Percentiles rank a stretch among this genome's conserved stretches.
Evolutionary conservation across 2,888 invertebrate genomes (phyloP).

Genomic region (Meta bourneti): DNA sequence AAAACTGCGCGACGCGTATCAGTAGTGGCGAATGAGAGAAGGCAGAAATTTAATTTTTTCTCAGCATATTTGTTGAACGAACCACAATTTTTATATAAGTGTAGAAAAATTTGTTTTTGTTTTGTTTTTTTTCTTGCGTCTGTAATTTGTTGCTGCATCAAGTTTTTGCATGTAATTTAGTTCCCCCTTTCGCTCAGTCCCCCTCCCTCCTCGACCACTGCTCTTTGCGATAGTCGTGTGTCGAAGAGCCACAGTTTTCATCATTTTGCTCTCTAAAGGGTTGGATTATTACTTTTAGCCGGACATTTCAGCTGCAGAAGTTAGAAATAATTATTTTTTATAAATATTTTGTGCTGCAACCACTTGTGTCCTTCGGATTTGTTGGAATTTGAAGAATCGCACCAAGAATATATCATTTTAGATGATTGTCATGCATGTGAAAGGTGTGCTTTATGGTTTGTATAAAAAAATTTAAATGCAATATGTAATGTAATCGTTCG

Average conservation of each 20-base stretch:
- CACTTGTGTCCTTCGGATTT: no score
- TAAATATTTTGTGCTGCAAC: neutral
- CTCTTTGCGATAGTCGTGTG: no score
- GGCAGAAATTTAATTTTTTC: neutral
- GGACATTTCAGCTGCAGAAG: neutral
- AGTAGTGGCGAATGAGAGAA: conserved; percentile 14
- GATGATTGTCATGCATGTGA: no score
- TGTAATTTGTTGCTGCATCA: neutral
- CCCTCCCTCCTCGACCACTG: no score
- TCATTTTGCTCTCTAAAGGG: no score
- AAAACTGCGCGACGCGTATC: conserved; percentile 58
- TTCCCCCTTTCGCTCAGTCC: neutral
- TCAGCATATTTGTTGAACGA: neutral
- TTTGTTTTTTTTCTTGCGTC: neutral
- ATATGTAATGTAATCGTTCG: no score
- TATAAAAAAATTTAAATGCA: no score
- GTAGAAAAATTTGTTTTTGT: neutral
- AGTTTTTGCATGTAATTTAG: neutral
- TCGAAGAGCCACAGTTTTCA: no score
- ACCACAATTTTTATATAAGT: neutral
- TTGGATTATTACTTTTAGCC: no score
- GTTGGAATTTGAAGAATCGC: no score
- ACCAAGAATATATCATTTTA: no score
- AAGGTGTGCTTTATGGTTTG: no score
- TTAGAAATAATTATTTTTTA: neutral